A percentile compares a stretch with the other conserved stretches of the same genome.
Evolutionary conservation across 2,113 vertebrate species (phyloP).

Genomic region (Dermatemys mawii): DNA sequence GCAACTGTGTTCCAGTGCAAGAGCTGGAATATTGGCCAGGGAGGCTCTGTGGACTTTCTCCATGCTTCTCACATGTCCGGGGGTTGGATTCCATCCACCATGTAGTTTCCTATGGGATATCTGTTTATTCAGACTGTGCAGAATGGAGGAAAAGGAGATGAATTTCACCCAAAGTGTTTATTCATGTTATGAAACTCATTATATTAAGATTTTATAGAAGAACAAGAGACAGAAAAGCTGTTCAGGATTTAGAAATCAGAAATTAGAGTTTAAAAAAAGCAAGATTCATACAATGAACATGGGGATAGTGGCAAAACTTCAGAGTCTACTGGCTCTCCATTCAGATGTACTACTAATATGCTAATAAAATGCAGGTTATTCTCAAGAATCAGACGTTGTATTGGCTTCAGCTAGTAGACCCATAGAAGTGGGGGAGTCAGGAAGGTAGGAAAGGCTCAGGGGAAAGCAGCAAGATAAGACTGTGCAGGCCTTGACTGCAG

Average conservation of each 20-base stretch:
- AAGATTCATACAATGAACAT: not conserved
- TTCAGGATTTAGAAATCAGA: not conserved
- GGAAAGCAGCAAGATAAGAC: not conserved
- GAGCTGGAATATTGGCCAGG: not conserved
- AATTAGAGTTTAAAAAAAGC: not conserved
- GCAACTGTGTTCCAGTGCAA: not conserved
- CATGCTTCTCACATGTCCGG: not conserved
- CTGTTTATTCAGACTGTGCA: not conserved
- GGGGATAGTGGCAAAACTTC: not conserved
- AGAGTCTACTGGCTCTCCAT: too few relatives aligned
- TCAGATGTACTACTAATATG: too few relatives aligned
- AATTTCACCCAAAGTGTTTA: not conserved
- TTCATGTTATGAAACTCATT: rapidly evolving
- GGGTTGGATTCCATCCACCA: not conserved
- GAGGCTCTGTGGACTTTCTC: not conserved
- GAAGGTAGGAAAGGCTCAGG: too few relatives aligned
- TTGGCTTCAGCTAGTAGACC: too few relatives aligned
- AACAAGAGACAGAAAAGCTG: not conserved
- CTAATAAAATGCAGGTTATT: too few relatives aligned
- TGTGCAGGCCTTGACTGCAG: not conserved
- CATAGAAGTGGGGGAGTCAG: too few relatives aligned
- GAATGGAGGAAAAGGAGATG: not conserved
- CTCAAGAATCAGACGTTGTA: too few relatives aligned
- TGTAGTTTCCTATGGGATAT: not conserved
- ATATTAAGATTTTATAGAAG: not conserved